A percentile compares a stretch with the other conserved stretches of the same genome.
These are phyloP conservation scores for Mixornis gularis DNA, from an alignment of 2,113 vertebrate genomes.

Conservation along the genomic window DNA sequence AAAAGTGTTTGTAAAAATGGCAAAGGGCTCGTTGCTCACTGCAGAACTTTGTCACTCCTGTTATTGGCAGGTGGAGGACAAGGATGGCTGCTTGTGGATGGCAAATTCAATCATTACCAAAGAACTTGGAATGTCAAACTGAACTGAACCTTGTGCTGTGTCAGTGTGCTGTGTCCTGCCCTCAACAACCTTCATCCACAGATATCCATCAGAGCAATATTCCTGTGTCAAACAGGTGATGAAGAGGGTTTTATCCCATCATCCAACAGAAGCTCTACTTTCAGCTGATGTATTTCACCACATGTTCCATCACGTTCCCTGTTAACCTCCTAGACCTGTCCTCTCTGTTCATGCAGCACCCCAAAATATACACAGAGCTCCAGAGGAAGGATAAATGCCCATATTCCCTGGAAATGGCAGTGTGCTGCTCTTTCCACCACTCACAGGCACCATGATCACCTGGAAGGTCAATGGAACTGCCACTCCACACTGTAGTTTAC, in stretches of 20 bases:
- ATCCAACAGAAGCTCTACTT: background rate
- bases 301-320: background rate
- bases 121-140: background rate
- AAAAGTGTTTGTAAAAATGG: background rate
- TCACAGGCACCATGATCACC: background rate
- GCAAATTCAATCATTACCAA: background rate
- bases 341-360: background rate
- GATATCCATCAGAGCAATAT: background rate
- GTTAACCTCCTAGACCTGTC: background rate
- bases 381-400: background rate
- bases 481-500: background rate
- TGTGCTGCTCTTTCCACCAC: background rate
- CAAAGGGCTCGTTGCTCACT: rapidly evolving
- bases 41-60: background rate
- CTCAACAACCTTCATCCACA: background rate
- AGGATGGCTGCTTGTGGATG: background rate
- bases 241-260: background rate
- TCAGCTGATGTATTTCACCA: background rate
- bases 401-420: background rate
- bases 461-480: background rate
- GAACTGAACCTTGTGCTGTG: background rate
- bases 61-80: background rate
- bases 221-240: background rate
- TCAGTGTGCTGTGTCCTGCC: background rate
- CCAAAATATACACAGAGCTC: background rate